Base-by-base conservation (phyloP, 2,113 vertebrate species). In the Sander vitreus region DNA sequence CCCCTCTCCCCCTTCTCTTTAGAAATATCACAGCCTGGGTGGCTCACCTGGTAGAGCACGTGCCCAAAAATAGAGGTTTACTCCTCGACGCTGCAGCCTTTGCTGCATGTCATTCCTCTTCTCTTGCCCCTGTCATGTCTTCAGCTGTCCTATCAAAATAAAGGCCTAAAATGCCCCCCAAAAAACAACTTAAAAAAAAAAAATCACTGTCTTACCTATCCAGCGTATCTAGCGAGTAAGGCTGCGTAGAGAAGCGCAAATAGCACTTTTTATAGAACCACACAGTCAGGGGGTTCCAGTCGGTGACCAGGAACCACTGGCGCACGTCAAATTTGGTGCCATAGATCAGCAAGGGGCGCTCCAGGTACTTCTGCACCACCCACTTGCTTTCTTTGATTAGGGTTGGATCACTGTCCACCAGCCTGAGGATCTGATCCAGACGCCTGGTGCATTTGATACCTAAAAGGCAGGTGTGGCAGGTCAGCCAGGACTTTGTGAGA, bases 291-390 rank as follows among this genome's bases (percentile, higher is more conserved):
- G 96, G 97, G 88, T 97, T 97, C 97, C 97, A 98, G 92, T 97
- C 94, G 0, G 97, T 99, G 80, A 98, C 97, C 80, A 99, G 76
- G 78, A 98, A 97, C 97, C 98, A 99, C 74, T 99, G 98, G 4
- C 96, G 95, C 78, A 98, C 73, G 74, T 99, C 98, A 19, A 98
- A 97, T 85, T 98, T 98, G 87, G 96, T 99, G 83, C 92, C 94
- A 0, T 96, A 96, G 85, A 98, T 89, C 65, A 97, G 95, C 58
- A 99, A 92, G 0, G 96, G 97, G 2, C 91, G 89, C 92, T 99
- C 97, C 1, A 98, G 85, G n/a, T 98, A 99, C 88, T 99, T 99
- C 93, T 99, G 97, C 27, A 97, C 97, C 73, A 99, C 96, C 97
- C 97, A 98, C 83, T 97, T 95, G 62, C 93, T 94, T 0, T 93